Percentiles rank a stretch among this genome's conserved stretches.
These are phyloP conservation scores for Julus scanicus DNA, from an alignment of 2,888 invertebrate genomes.

Conservation along the genomic window DNA sequence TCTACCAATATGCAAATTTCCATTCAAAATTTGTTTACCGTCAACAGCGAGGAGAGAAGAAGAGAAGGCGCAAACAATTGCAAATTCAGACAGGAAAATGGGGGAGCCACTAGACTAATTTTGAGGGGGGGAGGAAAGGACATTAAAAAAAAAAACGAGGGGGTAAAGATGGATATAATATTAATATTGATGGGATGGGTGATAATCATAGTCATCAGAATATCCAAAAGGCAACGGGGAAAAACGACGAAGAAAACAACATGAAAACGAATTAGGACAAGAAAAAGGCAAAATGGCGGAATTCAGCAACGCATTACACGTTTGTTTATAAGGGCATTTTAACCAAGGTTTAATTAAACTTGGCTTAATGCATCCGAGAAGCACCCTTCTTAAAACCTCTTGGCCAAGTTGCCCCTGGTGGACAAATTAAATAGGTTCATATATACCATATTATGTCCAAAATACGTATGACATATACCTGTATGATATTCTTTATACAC, in stretches of 20 bases:
- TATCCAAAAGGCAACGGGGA: conserved; percentile 23
- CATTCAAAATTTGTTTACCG: conserved; percentile 53
- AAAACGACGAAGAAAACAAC: conserved; percentile 36
- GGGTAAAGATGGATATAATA: conserved; percentile 39
- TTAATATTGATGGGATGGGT: conserved; percentile 42
- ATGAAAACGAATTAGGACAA: neutral
- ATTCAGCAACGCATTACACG: no score
- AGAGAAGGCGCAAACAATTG: conserved; percentile 37
- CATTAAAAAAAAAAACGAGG: neutral
- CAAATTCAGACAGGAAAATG: conserved; percentile 35
- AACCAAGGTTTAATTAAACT: no score
- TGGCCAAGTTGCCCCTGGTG: no score
- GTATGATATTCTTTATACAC: no score
- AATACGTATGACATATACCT: no score
- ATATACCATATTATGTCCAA: no score
- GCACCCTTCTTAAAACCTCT: no score
- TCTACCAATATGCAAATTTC: conserved; percentile 47
- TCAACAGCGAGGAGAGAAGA: conserved; percentile 49
- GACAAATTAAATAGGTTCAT: no score
- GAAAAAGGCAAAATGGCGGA: conserved; percentile 20
- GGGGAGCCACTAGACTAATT: conserved; percentile 29
- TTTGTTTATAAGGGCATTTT: no score
- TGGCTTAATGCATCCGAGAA: no score
- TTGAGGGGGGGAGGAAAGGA: neutral
- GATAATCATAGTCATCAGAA: conserved; percentile 42